These are phyloP conservation scores for Caranx melampygus DNA, from an alignment of 2,113 vertebrate genomes.

Conservation along the genomic window DNA sequence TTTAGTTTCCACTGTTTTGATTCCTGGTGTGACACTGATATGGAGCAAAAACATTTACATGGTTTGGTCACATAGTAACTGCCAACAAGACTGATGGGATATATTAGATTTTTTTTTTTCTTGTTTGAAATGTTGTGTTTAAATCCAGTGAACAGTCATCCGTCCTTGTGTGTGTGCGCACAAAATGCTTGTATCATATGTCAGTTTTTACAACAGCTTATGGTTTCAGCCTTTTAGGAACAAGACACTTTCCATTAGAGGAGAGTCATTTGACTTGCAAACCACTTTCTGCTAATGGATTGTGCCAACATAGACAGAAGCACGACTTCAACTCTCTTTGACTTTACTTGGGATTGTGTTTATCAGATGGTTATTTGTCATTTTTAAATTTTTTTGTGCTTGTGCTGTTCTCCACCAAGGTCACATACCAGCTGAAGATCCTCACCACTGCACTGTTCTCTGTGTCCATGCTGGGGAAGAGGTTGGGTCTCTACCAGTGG, in stretches of 20 bases:
- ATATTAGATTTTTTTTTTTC: not conserved
- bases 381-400: not conserved
- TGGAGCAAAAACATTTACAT: too few relatives aligned
- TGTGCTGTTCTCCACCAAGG: constrained; percentile 79
- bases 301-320: not conserved
- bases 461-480: constrained; percentile 94
- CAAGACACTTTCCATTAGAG: not conserved
- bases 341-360: not conserved
- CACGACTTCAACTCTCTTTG: not conserved
- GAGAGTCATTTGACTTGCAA: too few relatives aligned
- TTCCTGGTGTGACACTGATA: too few relatives aligned
- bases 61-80: too few relatives aligned
- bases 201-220: too few relatives aligned
- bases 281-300: too few relatives aligned
- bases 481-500: constrained; percentile 92
- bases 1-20: too few relatives aligned
- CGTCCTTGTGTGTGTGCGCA: not conserved
- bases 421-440: constrained; percentile 98
- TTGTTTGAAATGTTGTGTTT: not conserved
- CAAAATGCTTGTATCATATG: not conserved
- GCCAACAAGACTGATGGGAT: not conserved
- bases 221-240: not conserved
- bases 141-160: not conserved
- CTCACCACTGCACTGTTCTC: constrained; percentile 98
- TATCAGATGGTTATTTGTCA: not conserved